Evolutionary conservation across 2,113 vertebrate genomes (phyloP).

Genomic region (Amphiprion percula): DNA sequence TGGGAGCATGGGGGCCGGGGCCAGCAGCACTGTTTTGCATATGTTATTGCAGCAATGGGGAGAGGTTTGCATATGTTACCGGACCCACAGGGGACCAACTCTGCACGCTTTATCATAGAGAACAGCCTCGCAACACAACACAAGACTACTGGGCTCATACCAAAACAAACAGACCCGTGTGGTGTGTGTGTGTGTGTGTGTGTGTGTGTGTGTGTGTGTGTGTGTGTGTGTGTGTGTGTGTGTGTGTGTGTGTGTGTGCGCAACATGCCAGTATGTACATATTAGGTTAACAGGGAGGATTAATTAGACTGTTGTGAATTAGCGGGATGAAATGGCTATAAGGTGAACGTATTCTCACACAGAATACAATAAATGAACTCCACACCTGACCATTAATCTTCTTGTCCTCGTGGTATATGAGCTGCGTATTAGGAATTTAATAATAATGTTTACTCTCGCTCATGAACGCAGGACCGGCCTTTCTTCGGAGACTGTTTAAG

Average conservation of each 20-base stretch:
- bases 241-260: slow-evolving; percentile 12
- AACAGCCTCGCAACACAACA: slow-evolving; percentile 70
- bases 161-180: slow-evolving; percentile 69
- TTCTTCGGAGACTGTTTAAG: slow-evolving; percentile 19
- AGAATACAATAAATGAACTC: slow-evolving; percentile 25
- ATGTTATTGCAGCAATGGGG: slow-evolving; percentile 74
- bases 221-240: slow-evolving; percentile 34
- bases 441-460: slow-evolving; percentile 23
- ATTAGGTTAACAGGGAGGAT: slow-evolving; percentile 46
- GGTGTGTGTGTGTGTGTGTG: slow-evolving; percentile 31
- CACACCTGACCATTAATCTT: slow-evolving; percentile 30
- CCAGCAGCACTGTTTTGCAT: slow-evolving; percentile 77
- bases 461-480: slow-evolving; percentile 3
- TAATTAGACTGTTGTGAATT: slow-evolving; percentile 64
- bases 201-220: background rate
- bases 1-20: slow-evolving; percentile 51
- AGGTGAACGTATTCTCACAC: slow-evolving; percentile 50
- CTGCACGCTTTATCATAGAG: slow-evolving; percentile 76
- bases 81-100: slow-evolving; percentile 70
- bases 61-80: slow-evolving; percentile 82
- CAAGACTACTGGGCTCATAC: slow-evolving; percentile 59
- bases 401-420: slow-evolving; percentile 30
- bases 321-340: slow-evolving; percentile 50
- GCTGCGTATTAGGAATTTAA: slow-evolving; percentile 33
- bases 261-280: slow-evolving; percentile 53